A percentile compares a stretch with the other conserved stretches of the same genome.
phyloP scores from a whole-genome alignment of 2,888 invertebrate species.

The Ferdinandea cuprea region DNA sequence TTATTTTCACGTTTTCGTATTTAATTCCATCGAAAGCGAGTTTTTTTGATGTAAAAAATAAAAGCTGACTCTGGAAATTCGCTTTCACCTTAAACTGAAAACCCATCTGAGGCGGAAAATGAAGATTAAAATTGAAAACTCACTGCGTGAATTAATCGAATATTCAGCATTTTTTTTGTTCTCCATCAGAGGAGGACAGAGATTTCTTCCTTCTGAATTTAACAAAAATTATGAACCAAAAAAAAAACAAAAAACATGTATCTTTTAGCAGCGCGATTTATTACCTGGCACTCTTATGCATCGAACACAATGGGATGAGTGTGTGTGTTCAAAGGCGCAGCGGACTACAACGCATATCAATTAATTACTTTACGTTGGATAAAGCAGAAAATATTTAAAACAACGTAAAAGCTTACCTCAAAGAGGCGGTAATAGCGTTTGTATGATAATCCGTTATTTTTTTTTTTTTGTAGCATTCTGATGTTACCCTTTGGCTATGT shows the following conservation, averaged over 20 bases:
- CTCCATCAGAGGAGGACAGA: not conserved
- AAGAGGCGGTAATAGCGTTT: slow-evolving; percentile 6
- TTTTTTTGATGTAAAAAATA: slow-evolving; percentile 13
- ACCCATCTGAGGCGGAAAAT: slow-evolving; percentile 36
- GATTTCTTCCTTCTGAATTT: slow-evolving; percentile 15
- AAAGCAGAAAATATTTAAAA: not conserved
- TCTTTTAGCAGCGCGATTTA: slow-evolving; percentile 35
- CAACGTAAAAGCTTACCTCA: not conserved
- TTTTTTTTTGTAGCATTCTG: not conserved
- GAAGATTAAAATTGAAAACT: slow-evolving; percentile 58
- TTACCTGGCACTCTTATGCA: slow-evolving; percentile 17
- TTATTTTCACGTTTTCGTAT: too few species aligned
- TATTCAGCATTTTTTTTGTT: slow-evolving; percentile 48
- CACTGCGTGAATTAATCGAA: slow-evolving; percentile 43
- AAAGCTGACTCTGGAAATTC: slow-evolving; percentile 45
- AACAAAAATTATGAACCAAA: too few species aligned
- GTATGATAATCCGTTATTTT: not conserved
- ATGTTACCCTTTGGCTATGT: slow-evolving; percentile 1
- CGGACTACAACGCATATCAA: slow-evolving; percentile 20
- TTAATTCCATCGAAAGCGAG: not conserved
- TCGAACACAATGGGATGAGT: not conserved
- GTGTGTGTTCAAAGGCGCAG: slow-evolving; percentile 15
- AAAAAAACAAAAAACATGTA: not conserved
- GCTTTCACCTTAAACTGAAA: slow-evolving; percentile 8
- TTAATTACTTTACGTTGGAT: slow-evolving; percentile 40